Evolutionary conservation across 2,888 invertebrate genomes (phyloP), one percentile per base, ranked within the genome.

Genomic region (Agonopterix subpropinquella): DNA sequence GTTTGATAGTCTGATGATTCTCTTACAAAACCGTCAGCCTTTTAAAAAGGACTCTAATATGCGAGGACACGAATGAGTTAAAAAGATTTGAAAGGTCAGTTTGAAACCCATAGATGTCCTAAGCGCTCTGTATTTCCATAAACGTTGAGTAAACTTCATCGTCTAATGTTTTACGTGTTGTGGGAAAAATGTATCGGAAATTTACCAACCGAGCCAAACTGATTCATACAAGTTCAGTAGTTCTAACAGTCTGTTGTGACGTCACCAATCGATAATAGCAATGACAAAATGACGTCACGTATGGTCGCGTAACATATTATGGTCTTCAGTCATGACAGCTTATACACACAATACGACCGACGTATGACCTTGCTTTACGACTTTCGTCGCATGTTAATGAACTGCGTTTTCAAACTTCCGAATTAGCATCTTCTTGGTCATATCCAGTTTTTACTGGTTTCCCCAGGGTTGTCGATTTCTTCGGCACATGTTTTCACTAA

Each of bases 321-420:
- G 39, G 9, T 39, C 9, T 4, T 39, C 10, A n/a, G 36, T 10
- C 13, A 13, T 13, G n/a, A 13, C 13, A 13, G 2, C 28, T 44
- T 15, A 52, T 15, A 47, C 48, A 36, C 37, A 36, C 39, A 48
- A 41, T 37, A 47, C 48, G 44, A 55, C 44, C 50, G 53, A 53
- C 66, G 28, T 5, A 28, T 28, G 73, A 65, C 77, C 77, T 77
- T 76, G 77, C 56, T 50, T 10, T 35, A 15, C 43, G 10, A 9
- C 9, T 57, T 56, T 54, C 62, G 56, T 53, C 56, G 57, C 58
- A 62, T 72, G 74, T 69, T 74, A 77, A 75, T 73, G 75, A 75
- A 73, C 70, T 47, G 47, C 48, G 49, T 58, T 59, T 28, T 59
- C 55, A 59, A 58, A 61, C 67, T 64, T 63, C 64, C 63, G 64